Evolutionary conservation across 2,888 invertebrate species (phyloP).

Genomic region (Drepana falcataria): DNA sequence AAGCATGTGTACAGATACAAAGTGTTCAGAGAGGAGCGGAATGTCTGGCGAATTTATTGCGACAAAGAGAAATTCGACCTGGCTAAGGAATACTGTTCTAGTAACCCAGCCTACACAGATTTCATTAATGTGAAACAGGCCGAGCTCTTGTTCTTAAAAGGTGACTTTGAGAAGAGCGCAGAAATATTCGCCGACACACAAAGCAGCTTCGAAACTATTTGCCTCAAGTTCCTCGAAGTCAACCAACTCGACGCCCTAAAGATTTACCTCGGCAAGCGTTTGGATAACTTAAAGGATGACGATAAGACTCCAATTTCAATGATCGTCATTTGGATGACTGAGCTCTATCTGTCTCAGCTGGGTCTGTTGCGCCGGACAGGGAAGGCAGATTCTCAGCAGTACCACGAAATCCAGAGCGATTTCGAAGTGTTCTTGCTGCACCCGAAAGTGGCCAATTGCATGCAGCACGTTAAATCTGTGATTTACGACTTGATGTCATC

Average conservation of each 20-base stretch:
- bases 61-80: conserved; percentile 90
- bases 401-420: conserved; percentile 83
- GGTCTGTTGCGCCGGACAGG: conserved; percentile 82
- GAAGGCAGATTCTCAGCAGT: conserved; percentile 63
- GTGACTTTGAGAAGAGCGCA: conserved; percentile 90
- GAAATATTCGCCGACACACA: conserved; percentile 92
- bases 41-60: conserved; percentile 93
- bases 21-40: conserved; percentile 89
- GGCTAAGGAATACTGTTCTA: conserved; percentile 90
- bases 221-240: conserved; percentile 91
- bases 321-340: conserved; percentile 96
- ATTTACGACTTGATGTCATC: conserved; percentile 95
- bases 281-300: conserved; percentile 83
- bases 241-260: conserved; percentile 92
- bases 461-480: conserved; percentile 88
- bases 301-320: conserved; percentile 95
- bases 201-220: conserved; percentile 95
- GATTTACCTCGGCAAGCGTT: conserved; percentile 89
- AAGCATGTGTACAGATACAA: conserved; percentile 91
- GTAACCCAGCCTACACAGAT: conserved; percentile 89
- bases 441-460: conserved; percentile 86
- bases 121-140: conserved; percentile 93
- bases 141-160: conserved; percentile 87
- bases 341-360: conserved; percentile 93
- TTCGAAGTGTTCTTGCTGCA: conserved; percentile 87